A percentile compares a stretch with the other conserved stretches of the same genome.
Evolutionary conservation across 2,797 vertebrate genomes (phyloP).

Genomic region (Periparus ater): DNA sequence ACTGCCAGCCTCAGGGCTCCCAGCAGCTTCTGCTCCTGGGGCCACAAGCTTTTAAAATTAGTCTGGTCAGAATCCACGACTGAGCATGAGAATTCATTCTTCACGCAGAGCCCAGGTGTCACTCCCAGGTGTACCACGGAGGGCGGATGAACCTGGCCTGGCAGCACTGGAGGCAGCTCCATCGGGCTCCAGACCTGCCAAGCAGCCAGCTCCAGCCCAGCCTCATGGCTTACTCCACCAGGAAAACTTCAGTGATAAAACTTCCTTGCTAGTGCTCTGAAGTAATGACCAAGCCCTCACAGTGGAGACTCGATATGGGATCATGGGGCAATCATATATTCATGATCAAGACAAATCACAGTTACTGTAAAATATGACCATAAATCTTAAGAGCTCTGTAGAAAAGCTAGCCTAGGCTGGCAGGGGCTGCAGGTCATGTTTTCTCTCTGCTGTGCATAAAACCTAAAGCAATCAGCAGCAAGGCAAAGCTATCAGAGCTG

Average conservation of each 20-base stretch:
- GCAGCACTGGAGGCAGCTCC: background rate
- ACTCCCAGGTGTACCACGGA: background rate
- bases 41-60: background rate
- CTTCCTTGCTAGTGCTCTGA: background rate
- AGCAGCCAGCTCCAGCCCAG: background rate
- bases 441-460: background rate
- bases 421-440: background rate
- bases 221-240: background rate
- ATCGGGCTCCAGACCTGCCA: background rate
- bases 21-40: background rate
- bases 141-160: background rate
- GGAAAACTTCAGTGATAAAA: background rate
- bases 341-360: background rate
- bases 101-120: background rate
- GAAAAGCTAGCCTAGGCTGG: background rate
- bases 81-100: background rate
- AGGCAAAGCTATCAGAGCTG: background rate
- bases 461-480: background rate
- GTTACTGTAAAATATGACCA: background rate
- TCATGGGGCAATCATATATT: background rate
- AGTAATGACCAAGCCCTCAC: background rate
- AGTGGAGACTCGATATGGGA: accelerated
- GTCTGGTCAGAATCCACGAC: background rate
- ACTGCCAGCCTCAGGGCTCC: background rate
- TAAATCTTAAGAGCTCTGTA: background rate